Percentiles rank a stretch among this genome's conserved stretches.
Evolutionary conservation across 2,113 vertebrate genomes (phyloP).

Genomic region (Hassar affinis): DNA sequence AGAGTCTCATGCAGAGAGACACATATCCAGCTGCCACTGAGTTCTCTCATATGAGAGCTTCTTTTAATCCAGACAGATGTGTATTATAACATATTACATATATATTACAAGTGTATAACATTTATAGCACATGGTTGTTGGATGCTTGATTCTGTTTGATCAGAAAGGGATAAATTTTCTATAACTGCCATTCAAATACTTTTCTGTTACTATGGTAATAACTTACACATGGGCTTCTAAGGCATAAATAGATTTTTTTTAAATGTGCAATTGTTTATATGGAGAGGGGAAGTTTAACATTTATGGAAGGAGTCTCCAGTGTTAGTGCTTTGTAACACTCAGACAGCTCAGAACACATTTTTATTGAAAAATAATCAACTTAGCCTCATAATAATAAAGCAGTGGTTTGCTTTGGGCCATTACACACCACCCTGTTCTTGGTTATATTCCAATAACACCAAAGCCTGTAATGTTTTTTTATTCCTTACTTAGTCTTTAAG

Average conservation of each 20-base stretch:
- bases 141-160: neutral
- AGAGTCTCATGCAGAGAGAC: conserved; percentile 25
- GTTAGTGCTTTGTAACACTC: neutral
- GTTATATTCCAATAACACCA: neutral
- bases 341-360: too few relatives aligned
- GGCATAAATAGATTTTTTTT: neutral
- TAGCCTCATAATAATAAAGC: neutral
- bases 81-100: neutral
- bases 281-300: neutral
- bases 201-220: neutral
- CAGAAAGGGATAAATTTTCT: neutral
- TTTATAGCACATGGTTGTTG: neutral
- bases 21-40: conserved; percentile 25
- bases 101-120: too few relatives aligned
- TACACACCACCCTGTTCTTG: neutral
- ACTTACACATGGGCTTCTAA: neutral
- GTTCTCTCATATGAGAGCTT: neutral
- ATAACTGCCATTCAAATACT: neutral
- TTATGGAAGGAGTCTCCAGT: neutral
- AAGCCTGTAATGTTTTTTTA: too few relatives aligned
- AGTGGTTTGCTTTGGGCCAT: neutral
- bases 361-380: neutral
- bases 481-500: neutral
- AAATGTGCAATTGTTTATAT: neutral
- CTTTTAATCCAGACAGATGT: neutral